These are phyloP conservation scores for Notarius quadriscutis DNA, from an alignment of 2,113 vertebrate species.

Conservation along the genomic window DNA sequence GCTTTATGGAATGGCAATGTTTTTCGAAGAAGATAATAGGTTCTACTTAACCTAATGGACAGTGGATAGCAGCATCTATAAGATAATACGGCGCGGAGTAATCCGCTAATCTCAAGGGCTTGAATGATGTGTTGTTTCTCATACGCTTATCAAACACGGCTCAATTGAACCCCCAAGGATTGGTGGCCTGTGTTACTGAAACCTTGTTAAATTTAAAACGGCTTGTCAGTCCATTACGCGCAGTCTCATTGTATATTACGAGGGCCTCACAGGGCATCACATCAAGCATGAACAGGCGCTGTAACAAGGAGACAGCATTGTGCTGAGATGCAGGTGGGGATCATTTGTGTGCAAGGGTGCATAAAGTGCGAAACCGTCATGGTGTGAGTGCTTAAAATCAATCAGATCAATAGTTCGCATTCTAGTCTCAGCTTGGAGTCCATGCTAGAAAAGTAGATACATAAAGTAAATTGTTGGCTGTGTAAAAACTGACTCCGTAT, in stretches of 20 bases:
- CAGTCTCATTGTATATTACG: conserved; percentile 3
- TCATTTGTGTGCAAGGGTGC: background rate
- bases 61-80: background rate
- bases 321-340: conserved; percentile 1
- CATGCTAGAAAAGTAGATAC: background rate
- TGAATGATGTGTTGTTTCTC: conserved; percentile 35
- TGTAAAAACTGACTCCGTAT: background rate
- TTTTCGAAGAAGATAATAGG: conserved; percentile 9
- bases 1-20: conserved; percentile 12
- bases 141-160: conserved; percentile 29
- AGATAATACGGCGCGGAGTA: background rate
- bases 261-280: background rate
- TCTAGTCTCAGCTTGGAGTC: background rate
- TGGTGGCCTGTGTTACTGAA: conserved; percentile 12
- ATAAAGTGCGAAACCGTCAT: background rate
- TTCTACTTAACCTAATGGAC: conserved; percentile 39
- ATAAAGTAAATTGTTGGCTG: background rate
- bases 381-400: background rate
- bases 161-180: conserved; percentile 28
- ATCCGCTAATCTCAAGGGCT: conserved; percentile 10
- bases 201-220: conserved; percentile 27
- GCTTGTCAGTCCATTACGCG: conserved; percentile 13
- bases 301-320: conserved; percentile 15
- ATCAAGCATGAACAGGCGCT: conserved; percentile 23
- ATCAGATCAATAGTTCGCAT: background rate